These are phyloP conservation scores for Pangasius larnaudii DNA, from an alignment of 2,797 vertebrate genomes.

Conservation along the genomic window DNA sequence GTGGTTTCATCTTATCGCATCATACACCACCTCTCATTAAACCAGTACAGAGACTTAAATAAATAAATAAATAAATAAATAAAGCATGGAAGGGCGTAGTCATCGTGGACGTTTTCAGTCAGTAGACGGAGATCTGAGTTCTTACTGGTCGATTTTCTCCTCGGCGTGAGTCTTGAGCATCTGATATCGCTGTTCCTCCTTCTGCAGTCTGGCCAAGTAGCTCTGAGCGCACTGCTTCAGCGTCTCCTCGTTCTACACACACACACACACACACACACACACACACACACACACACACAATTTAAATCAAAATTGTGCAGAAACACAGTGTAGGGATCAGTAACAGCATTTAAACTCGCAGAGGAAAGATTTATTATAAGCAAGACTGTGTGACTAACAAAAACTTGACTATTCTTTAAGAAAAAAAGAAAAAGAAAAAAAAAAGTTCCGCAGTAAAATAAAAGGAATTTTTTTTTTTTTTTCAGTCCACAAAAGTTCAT, in stretches of 20 bases:
- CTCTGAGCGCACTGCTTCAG: slow-evolving; percentile 89
- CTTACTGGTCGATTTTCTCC: slow-evolving; percentile 89
- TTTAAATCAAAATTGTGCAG: background rate
- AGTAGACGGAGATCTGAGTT: background rate
- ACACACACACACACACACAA: background rate
- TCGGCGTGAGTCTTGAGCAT: slow-evolving; percentile 90
- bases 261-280: slow-evolving; percentile 2
- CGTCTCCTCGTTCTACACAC: slow-evolving; percentile 86
- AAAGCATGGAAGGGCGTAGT: too few relatives aligned
- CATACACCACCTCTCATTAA: background rate
- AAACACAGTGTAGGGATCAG: background rate
- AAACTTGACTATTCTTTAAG: background rate
- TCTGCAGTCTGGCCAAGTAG: slow-evolving; percentile 81
- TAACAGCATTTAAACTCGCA: background rate
- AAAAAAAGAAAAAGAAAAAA: too few relatives aligned
- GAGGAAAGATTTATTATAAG: too few relatives aligned
- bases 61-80: too few relatives aligned
- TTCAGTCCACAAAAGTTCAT: background rate
- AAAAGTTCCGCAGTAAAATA: background rate
- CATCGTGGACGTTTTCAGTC: background rate
- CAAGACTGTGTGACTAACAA: background rate
- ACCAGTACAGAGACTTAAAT: too few relatives aligned
- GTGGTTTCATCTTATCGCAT: background rate
- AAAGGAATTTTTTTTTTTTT: background rate
- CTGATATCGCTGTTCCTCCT: slow-evolving; percentile 89